These are phyloP conservation scores for Scaptodrosophila latifasciaeformis DNA, from an alignment of 2,888 invertebrate genomes.

Conservation along the genomic window DNA sequence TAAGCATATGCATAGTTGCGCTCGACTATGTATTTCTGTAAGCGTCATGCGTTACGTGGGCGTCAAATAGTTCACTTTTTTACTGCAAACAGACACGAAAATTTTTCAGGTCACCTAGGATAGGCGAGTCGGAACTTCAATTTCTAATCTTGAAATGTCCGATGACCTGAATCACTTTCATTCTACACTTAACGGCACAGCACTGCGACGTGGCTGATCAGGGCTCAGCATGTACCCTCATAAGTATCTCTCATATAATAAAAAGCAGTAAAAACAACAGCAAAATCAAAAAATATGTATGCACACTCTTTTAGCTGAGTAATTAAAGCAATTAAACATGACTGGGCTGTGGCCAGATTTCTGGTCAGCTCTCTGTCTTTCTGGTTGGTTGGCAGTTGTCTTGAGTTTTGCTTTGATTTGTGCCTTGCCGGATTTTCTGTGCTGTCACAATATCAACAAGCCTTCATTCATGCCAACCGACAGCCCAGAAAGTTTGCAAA, in stretches of 20 bases:
- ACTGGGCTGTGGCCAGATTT: no score
- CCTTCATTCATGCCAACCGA: constrained; percentile 61
- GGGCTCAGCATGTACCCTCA: constrained; percentile 52
- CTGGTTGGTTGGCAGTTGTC: constrained; percentile 28
- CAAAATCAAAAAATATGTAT: constrained; percentile 29
- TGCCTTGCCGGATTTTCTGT: constrained; percentile 50
- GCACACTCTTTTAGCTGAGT: constrained; percentile 32
- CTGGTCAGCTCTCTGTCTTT: no score
- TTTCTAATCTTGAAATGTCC: no score
- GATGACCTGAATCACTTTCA: constrained; percentile 44
- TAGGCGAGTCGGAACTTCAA: constrained; percentile 23
- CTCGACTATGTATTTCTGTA: no score
- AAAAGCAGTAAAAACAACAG: constrained; percentile 18
- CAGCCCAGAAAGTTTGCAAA: constrained; percentile 40
- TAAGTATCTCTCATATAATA: constrained; percentile 39
- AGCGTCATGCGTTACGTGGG: constrained; percentile 57
- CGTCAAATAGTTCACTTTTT: constrained; percentile 63
- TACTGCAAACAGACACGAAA: constrained; percentile 30
- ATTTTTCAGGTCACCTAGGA: constrained; percentile 60
- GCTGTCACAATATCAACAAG: constrained; percentile 66
- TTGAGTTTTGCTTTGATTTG: constrained; percentile 11
- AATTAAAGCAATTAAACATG: constrained; percentile 67
- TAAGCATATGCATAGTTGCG: no score
- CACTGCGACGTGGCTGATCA: not conserved
- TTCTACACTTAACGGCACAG: constrained; percentile 41